These are phyloP conservation scores for Battus philenor DNA, from an alignment of 1,140 invertebrate species.

Conservation along the genomic window DNA sequence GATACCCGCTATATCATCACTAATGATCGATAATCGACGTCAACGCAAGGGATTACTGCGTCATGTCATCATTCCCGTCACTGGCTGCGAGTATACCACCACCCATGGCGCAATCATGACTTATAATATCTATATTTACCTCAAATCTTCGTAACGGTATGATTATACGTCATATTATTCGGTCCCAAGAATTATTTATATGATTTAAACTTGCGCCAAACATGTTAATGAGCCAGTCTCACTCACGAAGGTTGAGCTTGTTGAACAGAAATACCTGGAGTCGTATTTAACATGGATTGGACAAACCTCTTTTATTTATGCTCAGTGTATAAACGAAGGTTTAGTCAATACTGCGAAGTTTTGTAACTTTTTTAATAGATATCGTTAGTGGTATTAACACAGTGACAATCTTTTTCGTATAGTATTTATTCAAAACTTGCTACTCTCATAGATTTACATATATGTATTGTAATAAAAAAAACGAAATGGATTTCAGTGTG, in stretches of 20 bases:
- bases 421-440: no score
- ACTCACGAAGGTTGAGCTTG: slow-evolving; percentile 51
- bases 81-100: slow-evolving; percentile 27
- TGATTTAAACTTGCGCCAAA: slow-evolving; percentile 62
- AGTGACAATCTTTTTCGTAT: no score
- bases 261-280: slow-evolving; percentile 30
- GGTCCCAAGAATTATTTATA: slow-evolving; percentile 56
- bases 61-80: slow-evolving; percentile 23
- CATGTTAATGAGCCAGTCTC: slow-evolving; percentile 60
- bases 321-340: no score
- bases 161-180: slow-evolving; percentile 66
- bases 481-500: no score
- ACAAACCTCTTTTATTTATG: no score
- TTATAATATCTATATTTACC: slow-evolving; percentile 65
- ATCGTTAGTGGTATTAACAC: no score
- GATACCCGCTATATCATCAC: neutral
- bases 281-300: no score
- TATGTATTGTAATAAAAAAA: no score
- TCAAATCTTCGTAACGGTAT: slow-evolving; percentile 51
- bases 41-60: neutral
- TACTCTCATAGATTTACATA: no score
- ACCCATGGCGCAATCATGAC: slow-evolving; percentile 39
- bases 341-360: no score
- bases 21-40: neutral
- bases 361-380: no score